Base-by-base conservation (phyloP, 2,797 vertebrate species). In the Enteromius fasciolatus region DNA sequence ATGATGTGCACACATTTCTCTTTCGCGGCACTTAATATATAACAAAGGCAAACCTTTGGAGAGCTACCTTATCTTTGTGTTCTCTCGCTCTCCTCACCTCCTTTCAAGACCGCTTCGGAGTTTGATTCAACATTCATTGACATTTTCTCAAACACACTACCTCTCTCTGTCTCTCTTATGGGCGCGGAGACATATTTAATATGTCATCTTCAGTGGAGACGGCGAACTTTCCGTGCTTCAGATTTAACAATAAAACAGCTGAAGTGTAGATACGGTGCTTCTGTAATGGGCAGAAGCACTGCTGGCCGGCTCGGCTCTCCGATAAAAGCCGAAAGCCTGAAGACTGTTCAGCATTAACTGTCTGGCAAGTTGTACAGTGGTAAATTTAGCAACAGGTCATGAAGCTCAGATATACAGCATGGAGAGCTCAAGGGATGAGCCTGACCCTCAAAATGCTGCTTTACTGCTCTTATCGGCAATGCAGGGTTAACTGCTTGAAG, bases 381-480 rank as follows among this genome's bases (percentile, higher is more conserved):
- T 94, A 94, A 95, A 94, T 94, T 94, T 94, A 94, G 93, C 90
- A 92, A 92, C 91, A 91, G 92, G 90, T 90, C 90, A 92, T 89
- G 90, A 92, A 90, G 89, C 90, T 91, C 92, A 92, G 92, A 94
- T 93, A 93, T 90, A 92, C 93, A 90, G 90, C 87, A 91, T 91
- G 90, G 90, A 90, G 89, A 86, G 87, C 90, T 91, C 90, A 89
- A 82, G 88, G 91, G 83, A 86, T 79, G 81, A 82, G 50, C 52
- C 68, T 76, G 83, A 82, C 78, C 76, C 68, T 84, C 74, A 57
- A 88, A 82, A 80, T 41, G 68, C 64, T 63, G 54, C 64, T 79
- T 78, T 75, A 59, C 78, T 78, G 70, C 52, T 83, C 78, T 84
- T 81, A 68, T 85, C 86, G 75, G 85, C 73, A 66, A 48, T 6